Base-by-base conservation (phyloP, 2,888 invertebrate species). In the Tetranychus truncatus region DNA sequence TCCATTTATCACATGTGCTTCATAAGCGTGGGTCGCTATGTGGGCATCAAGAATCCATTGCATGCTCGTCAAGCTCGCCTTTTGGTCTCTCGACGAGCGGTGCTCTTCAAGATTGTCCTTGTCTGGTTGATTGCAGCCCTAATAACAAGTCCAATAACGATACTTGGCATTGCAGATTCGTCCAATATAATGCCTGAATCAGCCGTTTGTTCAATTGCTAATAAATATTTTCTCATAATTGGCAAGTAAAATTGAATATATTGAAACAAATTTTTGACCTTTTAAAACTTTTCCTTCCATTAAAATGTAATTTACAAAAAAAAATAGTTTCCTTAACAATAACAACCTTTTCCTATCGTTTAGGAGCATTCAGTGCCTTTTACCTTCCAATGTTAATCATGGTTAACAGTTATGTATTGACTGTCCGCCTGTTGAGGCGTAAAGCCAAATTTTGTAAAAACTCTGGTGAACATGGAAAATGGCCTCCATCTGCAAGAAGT, bases 371-470 rank as follows among this genome's bases (percentile, higher is more conserved):
- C 80, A 89, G 94, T 80, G 93, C 94, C 80, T 96, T 96, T 85
- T 95, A 95, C 85, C 93, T 96, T 78, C 96, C 96, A 0, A 86
- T 96, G 78, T 87, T 89, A 71, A 94, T 97, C 79, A 96, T 96
- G 95, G 86, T 95, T 81, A 86, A 93, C 77, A 94, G 95, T n/a
- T 96, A 95, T 81, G 90, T 91, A 6, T 86, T 95, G 79, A 97
- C 96, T 0, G 91, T 95, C 21, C 87, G 90, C 76, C 85, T 95
- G 45, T 84, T 96, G 81, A 92, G 92, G 66, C 85, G 89, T 77
- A 92, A 94, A 83, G 81, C 82, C 15, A 80, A 81, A 72, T 80
- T 80, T 65, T 76, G 74, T 67, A 55, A 74, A 72, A 34, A 72
- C 11, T 45, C 8, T 72, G 45, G 11, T 55, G 55, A 55, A 15